phyloP scores from a whole-genome alignment of 2,888 invertebrate genomes.

The Drosophila niveifrons region DNA sequence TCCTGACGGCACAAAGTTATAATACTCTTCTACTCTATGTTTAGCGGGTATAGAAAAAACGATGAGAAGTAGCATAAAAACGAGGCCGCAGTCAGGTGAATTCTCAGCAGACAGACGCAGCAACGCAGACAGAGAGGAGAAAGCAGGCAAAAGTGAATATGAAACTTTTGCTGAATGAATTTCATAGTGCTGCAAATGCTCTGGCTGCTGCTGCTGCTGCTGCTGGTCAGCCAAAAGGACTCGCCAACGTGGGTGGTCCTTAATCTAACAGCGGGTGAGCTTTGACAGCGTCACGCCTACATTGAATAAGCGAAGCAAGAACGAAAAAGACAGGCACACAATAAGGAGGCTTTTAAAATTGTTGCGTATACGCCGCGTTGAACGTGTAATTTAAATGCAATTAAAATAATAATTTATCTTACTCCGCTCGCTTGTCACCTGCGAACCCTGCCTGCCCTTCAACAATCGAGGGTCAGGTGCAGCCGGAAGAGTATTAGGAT shows the following conservation, averaged over 20 bases:
- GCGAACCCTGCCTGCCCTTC: conserved; percentile 14
- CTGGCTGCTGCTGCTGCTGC: conserved; percentile 32
- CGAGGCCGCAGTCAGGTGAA: conserved; percentile 38
- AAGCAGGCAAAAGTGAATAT: conserved; percentile 16
- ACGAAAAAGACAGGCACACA: neutral
- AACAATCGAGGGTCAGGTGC: conserved; percentile 16
- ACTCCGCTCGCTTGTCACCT: conserved; percentile 68
- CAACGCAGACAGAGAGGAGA: neutral
- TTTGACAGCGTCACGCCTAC: conserved; percentile 35
- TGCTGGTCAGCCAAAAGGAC: conserved; percentile 39
- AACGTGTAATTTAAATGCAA: conserved; percentile 79
- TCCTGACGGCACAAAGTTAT: too few relatives aligned
- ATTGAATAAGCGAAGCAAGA: neutral
- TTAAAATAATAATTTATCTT: conserved; percentile 82
- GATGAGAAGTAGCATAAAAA: neutral
- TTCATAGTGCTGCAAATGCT: conserved; percentile 35
- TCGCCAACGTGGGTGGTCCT: conserved; percentile 43
- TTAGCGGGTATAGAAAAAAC: too few relatives aligned
- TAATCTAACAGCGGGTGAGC: conserved; percentile 69
- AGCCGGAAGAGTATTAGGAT: neutral
- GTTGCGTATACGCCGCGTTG: conserved; percentile 63
- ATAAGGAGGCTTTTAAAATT: conserved; percentile 55
- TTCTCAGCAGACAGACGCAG: conserved; percentile 4
- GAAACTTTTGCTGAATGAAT: conserved; percentile 44
- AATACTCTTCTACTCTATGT: too few relatives aligned